Conservation (phyloP, 2,888 invertebrate species). For the Mystacides longicornis region DNA sequence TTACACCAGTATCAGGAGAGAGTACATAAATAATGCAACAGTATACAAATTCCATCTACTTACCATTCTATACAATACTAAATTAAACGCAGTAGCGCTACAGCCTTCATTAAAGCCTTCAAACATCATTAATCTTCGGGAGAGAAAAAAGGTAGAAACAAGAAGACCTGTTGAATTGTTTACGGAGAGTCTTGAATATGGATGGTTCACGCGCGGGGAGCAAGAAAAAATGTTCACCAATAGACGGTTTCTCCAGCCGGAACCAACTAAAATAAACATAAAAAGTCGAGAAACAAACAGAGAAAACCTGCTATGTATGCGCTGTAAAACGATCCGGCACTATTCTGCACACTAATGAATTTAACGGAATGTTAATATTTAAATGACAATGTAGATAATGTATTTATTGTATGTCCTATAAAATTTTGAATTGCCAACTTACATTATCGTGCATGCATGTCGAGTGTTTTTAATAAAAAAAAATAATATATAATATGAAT, state of each 20-base stretch:
- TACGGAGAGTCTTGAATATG: not conserved
- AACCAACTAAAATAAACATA: constrained; percentile 11
- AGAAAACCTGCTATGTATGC: constrained; percentile 12
- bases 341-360: constrained; percentile 15
- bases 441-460: no score
- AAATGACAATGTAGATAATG: no score
- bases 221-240: constrained; percentile 4
- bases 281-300: constrained; percentile 13
- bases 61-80: not conserved
- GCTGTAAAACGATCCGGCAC: constrained; percentile 16
- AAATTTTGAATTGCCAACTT: no score
- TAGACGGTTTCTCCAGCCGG: constrained; percentile 9
- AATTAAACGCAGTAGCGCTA: not conserved
- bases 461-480: no score
- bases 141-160: not conserved
- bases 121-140: not conserved
- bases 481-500: no score
- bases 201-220: not conserved
- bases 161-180: not conserved
- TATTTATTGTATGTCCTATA: no score
- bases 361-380: no score
- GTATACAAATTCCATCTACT: not conserved
- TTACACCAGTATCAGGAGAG: not conserved
- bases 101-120: not conserved
- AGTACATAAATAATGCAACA: not conserved